Evolutionary conservation across 1,140 invertebrate genomes (phyloP).

Genomic region (Berghia stephanieae): DNA sequence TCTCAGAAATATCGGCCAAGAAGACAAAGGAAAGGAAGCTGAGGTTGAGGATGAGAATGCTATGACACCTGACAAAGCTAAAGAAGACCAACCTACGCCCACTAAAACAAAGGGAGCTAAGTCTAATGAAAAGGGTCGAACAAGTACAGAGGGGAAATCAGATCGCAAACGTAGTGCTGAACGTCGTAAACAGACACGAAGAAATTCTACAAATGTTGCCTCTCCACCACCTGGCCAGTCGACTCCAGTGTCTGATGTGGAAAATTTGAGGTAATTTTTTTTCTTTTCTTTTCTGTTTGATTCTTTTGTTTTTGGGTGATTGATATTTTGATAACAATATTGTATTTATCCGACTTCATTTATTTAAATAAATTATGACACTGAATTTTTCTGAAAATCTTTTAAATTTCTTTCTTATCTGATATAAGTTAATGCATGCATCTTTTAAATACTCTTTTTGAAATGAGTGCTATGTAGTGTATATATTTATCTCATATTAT

Average conservation of each 20-base stretch:
- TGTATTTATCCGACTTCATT: too few species aligned
- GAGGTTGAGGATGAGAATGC: constrained; percentile 62
- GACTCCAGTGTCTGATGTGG: constrained; percentile 61
- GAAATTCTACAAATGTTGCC: constrained; percentile 46
- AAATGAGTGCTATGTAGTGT: too few species aligned
- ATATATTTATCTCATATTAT: too few species aligned
- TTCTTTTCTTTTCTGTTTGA: background rate
- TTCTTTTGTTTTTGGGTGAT: background rate
- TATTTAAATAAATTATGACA: too few species aligned
- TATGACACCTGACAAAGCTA: constrained; percentile 56
- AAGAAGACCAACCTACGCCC: constrained; percentile 53
- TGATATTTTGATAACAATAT: too few species aligned
- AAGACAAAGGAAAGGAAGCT: constrained; percentile 58
- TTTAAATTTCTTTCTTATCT: too few species aligned
- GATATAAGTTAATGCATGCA: too few species aligned
- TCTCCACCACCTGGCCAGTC: constrained; percentile 58
- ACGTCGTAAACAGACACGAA: constrained; percentile 42
- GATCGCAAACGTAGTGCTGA: constrained; percentile 56
- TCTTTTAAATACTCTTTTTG: too few species aligned
- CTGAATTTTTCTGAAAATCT: too few species aligned
- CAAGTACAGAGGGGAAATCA: constrained; percentile 40
- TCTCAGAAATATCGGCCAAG: constrained; percentile 36
- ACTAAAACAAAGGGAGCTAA: constrained; percentile 44
- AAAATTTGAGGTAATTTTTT: constrained; percentile 52
- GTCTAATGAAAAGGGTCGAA: constrained; percentile 28